A percentile compares a stretch with the other conserved stretches of the same genome.
Evolutionary conservation across 2,113 vertebrate species (phyloP).

Genomic region (Dasyurus viverrinus): DNA sequence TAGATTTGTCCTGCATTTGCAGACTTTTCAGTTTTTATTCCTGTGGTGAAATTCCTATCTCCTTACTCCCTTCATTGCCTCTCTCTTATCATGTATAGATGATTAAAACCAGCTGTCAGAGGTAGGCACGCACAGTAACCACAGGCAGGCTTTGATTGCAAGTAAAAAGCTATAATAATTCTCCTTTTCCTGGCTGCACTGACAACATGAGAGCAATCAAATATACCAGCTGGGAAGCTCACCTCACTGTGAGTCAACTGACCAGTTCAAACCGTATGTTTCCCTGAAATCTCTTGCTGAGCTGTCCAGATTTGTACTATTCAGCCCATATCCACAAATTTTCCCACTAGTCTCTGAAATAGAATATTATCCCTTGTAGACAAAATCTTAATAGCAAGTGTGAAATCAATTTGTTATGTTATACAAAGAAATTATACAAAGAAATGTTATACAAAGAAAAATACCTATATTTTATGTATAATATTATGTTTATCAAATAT

Average conservation of each 20-base stretch:
- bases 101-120: conserved; percentile 67
- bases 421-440: neutral
- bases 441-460: too few species aligned
- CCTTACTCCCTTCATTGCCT: conserved; percentile 16
- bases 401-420: conserved; percentile 1
- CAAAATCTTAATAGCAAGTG: conserved; percentile 16
- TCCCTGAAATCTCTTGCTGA: neutral
- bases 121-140: conserved; percentile 53
- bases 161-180: conserved; percentile 49
- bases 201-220: conserved; percentile 55
- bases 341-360: conserved; percentile 1
- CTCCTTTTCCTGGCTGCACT: conserved; percentile 61
- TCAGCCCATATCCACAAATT: conserved; percentile 24
- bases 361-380: neutral
- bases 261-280: conserved; percentile 29
- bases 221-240: conserved; percentile 33
- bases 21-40: conserved; percentile 18
- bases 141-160: conserved; percentile 60
- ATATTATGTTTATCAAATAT: neutral
- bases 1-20: conserved; percentile 37
- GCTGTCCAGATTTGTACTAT: conserved; percentile 14
- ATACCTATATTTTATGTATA: neutral
- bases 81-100: conserved; percentile 46
- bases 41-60: conserved; percentile 46
- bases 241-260: conserved; percentile 28